Evolutionary conservation across 1,140 invertebrate genomes (phyloP), one percentile per base, ranked within the genome.

Genomic region (Drosophila pallidifrons): DNA sequence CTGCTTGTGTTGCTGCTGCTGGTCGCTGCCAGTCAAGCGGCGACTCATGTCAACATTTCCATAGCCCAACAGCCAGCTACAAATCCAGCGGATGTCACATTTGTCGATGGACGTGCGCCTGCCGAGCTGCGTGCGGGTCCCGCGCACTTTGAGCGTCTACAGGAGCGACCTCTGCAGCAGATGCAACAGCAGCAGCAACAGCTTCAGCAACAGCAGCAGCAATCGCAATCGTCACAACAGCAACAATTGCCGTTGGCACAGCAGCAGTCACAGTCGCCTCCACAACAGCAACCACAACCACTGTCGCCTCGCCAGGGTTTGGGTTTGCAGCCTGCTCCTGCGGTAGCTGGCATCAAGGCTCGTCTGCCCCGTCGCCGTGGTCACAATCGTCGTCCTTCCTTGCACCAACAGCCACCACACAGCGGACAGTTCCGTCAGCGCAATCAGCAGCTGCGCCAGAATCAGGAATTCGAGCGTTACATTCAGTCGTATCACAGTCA

Each of bases 391-490:
- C 85, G 85, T 3, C 85, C 80, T 20, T 58, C 68, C 1, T 7
- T 81, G 7, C 67, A 72, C 6, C 85, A 90, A 51, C 85, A 86
- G 71, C 85, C 81, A 3, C 74, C 77, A 6, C 85, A 85, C 54
- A 89, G 72, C 16, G 77, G 81, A 5, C 91, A 92, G 16, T 83
- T 92, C 59, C 77, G 87, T 5, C 79, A 92, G 60, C 67, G 78
- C 13, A 89, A 80, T 45, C 79, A 91, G 32, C 91, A 92, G 58
- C 70, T 89, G 8, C 88, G 82, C 0, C 83, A 92, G 51, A 92
- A 92, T 55, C 82, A 92, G 72, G 91, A 92, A 46, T 92, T 92
- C 45, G 91, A 92, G 41, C 88, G 91, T 0, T 92, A 92, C 54
- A 91, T 92, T 43, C 91, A 92, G 35, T 92, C 89, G 28, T 92